These are phyloP conservation scores for Daktulosphaira vitifoliae DNA, from an alignment of 1,140 invertebrate genomes.

Conservation along the genomic window DNA sequence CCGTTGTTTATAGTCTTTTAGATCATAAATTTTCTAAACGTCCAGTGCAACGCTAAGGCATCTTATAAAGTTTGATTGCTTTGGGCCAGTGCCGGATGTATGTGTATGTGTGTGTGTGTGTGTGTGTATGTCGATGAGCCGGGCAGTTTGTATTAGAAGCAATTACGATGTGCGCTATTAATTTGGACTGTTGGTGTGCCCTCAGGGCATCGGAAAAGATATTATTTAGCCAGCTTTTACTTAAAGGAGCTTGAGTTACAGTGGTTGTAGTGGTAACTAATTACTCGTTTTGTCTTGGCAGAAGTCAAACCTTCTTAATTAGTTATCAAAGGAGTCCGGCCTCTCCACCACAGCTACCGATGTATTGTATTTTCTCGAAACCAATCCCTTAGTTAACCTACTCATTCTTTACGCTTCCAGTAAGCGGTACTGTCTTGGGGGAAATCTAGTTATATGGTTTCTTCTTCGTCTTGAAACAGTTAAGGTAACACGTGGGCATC, in stretches of 20 bases:
- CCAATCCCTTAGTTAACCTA: no score
- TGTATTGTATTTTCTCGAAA: no score
- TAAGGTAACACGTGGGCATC: background rate
- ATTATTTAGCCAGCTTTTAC: conserved; percentile 30
- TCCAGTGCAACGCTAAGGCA: background rate
- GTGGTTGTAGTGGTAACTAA: conserved; percentile 19
- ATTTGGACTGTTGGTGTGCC: conserved; percentile 27
- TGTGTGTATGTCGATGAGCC: conserved; percentile 12
- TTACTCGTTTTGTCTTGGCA: conserved; percentile 30
- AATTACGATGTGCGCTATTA: conserved; percentile 33
- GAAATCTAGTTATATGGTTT: conserved; percentile 26
- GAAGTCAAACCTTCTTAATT: conserved; percentile 34
- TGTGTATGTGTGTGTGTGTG: background rate
- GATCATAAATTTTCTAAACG: conserved; percentile 20
- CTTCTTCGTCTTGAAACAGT: no score
- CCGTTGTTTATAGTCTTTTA: no score
- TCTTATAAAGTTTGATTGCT: conserved; percentile 33
- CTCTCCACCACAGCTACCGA: background rate
- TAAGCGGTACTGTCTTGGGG: conserved; percentile 9
- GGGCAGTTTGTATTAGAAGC: conserved; percentile 32
- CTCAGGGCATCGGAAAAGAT: conserved; percentile 31
- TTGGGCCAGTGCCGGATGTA: conserved; percentile 1
- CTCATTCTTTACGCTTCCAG: no score
- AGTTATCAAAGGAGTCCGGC: conserved; percentile 32
- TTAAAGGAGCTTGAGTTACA: conserved; percentile 5